A percentile compares a stretch with the other conserved stretches of the same genome.
phyloP scores from a whole-genome alignment of 2,113 vertebrate species.

The Sarotherodon lohbergeri region DNA sequence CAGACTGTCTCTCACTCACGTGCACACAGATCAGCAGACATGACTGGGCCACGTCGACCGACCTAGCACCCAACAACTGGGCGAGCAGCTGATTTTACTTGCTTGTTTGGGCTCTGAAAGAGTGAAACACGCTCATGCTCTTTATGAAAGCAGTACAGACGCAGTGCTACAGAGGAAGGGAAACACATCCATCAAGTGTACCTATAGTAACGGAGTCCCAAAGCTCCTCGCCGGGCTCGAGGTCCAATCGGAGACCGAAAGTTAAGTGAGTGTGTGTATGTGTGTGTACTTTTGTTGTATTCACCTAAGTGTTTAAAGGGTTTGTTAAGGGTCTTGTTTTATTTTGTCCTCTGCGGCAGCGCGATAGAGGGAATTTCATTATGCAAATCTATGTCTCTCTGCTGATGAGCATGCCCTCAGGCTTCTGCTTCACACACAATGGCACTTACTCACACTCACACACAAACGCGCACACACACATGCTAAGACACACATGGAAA shows the following conservation, averaged over 20 bases:
- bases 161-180: background rate
- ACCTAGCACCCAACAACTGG: background rate
- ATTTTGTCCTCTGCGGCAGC: constrained; percentile 50
- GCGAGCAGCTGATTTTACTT: background rate
- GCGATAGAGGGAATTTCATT: constrained; percentile 64
- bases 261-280: background rate
- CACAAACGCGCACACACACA: background rate
- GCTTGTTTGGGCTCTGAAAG: background rate
- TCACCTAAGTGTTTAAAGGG: constrained; percentile 50
- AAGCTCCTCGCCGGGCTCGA: background rate
- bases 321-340: constrained; percentile 60
- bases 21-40: background rate
- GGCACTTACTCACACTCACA: background rate
- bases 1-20: background rate
- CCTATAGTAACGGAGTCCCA: background rate
- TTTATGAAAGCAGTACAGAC: background rate
- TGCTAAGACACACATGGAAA: constrained; percentile 37
- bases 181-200: background rate
- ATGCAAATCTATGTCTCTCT: constrained; percentile 63
- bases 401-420: constrained; percentile 63
- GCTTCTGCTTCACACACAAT: constrained; percentile 53
- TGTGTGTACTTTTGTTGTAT: constrained; percentile 15
- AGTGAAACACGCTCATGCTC: background rate
- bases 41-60: background rate
- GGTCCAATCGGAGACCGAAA: constrained; percentile 12